Percentiles rank a stretch among this genome's conserved stretches.
Conservation (phyloP, 1,140 invertebrate species). For the Aphidius ervi region DNA sequence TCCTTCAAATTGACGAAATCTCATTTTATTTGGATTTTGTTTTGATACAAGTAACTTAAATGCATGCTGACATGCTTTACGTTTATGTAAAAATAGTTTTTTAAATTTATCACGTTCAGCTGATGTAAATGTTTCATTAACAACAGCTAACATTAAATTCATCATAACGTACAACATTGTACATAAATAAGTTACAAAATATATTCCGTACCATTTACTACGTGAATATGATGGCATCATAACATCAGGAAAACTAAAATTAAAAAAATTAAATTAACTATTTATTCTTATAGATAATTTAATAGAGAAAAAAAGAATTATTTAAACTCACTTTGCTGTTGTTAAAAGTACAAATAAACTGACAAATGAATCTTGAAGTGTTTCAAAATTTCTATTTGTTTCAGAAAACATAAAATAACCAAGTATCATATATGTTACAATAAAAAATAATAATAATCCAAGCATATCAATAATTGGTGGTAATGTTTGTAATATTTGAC, state of each 20-base stretch:
- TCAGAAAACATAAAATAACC: conserved; percentile 80
- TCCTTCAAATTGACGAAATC: conserved; percentile 77
- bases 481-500: conserved; percentile 77
- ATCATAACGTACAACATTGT: conserved; percentile 84
- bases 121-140: conserved; percentile 85
- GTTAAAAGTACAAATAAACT: conserved; percentile 87
- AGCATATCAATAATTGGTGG: conserved; percentile 89
- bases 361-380: conserved; percentile 79
- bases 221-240: conserved; percentile 88
- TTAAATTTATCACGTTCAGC: conserved; percentile 85
- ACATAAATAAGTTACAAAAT: conserved; percentile 82
- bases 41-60: conserved; percentile 75
- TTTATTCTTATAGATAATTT: too few species aligned
- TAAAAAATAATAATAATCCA: conserved; percentile 78
- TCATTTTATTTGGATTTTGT: conserved; percentile 63
- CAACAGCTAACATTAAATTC: conserved; percentile 90
- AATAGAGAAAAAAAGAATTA: neutral
- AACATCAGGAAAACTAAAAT: conserved; percentile 79
- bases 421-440: conserved; percentile 76
- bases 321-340: conserved; percentile 77
- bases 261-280: neutral
- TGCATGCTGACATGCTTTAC: conserved; percentile 77
- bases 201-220: conserved; percentile 77
- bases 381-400: conserved; percentile 73
- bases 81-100: conserved; percentile 78